These are phyloP conservation scores for Melanostigma gelatinosum DNA, from an alignment of 2,113 vertebrate species.

Conservation along the genomic window DNA sequence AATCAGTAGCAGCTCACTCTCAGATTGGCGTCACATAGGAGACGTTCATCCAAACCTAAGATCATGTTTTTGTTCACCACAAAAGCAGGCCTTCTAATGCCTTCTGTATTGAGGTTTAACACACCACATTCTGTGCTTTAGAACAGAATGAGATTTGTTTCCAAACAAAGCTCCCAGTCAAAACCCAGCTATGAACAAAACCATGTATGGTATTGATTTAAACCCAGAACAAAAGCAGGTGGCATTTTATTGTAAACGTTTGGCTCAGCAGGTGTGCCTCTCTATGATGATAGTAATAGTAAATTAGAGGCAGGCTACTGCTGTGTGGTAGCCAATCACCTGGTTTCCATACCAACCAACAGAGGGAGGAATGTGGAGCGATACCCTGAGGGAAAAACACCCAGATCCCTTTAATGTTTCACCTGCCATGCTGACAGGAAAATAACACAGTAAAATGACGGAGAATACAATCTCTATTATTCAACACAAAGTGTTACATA, in stretches of 20 bases:
- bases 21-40: not conserved
- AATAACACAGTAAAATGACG: not conserved
- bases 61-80: constrained; percentile 15
- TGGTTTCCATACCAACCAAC: constrained; percentile 30
- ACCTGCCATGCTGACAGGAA: not conserved
- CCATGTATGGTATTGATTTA: constrained; percentile 48
- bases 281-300: constrained; percentile 11
- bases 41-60: not conserved
- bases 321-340: constrained; percentile 36
- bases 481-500: not conserved
- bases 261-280: constrained; percentile 1
- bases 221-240: not conserved
- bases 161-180: constrained; percentile 31
- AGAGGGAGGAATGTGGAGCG: constrained; percentile 15
- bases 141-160: too few species aligned
- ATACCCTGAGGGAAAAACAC: not conserved
- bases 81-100: constrained; percentile 11
- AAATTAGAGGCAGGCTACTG: constrained; percentile 25
- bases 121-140: constrained; percentile 14
- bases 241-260: constrained; percentile 8
- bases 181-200: constrained; percentile 26
- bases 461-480: not conserved
- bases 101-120: constrained; percentile 41
- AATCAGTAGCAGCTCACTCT: constrained; percentile 7
- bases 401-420: constrained; percentile 5